A percentile compares a stretch with the other conserved stretches of the same genome.
These are phyloP conservation scores for Prostheceraeus crozeri DNA, from an alignment of 2,888 invertebrate genomes.

Conservation along the genomic window DNA sequence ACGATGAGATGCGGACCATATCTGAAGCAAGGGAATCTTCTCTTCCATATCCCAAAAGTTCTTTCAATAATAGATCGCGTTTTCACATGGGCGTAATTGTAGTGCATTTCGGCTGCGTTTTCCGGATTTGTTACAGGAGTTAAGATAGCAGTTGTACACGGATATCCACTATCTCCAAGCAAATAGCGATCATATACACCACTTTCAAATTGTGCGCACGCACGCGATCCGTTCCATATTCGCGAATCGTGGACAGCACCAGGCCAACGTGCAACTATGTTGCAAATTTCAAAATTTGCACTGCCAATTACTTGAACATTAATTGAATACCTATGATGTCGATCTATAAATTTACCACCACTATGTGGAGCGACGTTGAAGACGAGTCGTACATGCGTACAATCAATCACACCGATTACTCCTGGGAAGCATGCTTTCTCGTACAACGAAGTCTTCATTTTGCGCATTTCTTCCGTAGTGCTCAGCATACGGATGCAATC, in stretches of 20 bases:
- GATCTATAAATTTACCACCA: slow-evolving; percentile 19
- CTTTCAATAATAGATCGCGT: slow-evolving; percentile 20
- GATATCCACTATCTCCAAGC: slow-evolving; percentile 28
- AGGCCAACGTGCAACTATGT: slow-evolving; percentile 26
- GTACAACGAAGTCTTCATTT: too few species aligned
- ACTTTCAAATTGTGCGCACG: neutral
- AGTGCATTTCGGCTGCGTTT: slow-evolving; percentile 24
- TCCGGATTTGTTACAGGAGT: slow-evolving; percentile 23
- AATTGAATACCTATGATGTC: slow-evolving; percentile 24
- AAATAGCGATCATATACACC: slow-evolving; percentile 23
- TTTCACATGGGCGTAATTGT: slow-evolving; percentile 9
- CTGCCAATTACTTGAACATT: slow-evolving; percentile 27
- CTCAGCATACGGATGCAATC: too few species aligned
- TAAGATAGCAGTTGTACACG: slow-evolving; percentile 18
- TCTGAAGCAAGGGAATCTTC: slow-evolving; percentile 9
- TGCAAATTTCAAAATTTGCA: slow-evolving; percentile 18
- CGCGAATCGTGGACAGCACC: slow-evolving; percentile 26
- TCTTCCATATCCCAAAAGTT: slow-evolving; percentile 20
- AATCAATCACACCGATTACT: slow-evolving; percentile 1
- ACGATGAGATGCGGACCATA: too few species aligned
- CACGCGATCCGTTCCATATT: slow-evolving; percentile 10
- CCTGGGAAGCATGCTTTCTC: too few species aligned
- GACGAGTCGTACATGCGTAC: slow-evolving; percentile 1
- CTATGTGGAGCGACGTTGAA: neutral
- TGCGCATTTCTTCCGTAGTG: too few species aligned